Evolutionary conservation across 2,113 vertebrate species (phyloP).

Genomic region (Gymnarchus niloticus): DNA sequence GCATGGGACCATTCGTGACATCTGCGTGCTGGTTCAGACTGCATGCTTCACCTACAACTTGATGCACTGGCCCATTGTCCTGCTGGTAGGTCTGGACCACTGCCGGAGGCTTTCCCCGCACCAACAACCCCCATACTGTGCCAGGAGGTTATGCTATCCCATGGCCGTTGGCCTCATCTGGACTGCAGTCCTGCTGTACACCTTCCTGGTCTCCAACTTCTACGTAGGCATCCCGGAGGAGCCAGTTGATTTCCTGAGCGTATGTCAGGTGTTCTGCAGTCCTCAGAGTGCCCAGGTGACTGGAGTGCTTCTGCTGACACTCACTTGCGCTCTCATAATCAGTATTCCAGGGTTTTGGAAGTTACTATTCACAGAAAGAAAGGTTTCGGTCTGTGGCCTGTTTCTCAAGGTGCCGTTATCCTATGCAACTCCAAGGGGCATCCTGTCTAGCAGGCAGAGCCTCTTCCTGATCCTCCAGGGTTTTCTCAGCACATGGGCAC

Average conservation of each 20-base stretch:
- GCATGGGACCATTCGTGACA: slow-evolving; percentile 66
- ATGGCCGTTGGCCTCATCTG: slow-evolving; percentile 53
- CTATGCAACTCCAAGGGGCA: slow-evolving; percentile 38
- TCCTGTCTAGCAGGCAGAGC: slow-evolving; percentile 40
- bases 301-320: slow-evolving; percentile 45
- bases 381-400: not conserved
- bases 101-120: slow-evolving; percentile 47
- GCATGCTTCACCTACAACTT: slow-evolving; percentile 52
- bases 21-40: slow-evolving; percentile 73
- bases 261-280: slow-evolving; percentile 59
- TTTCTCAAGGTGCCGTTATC: slow-evolving; percentile 20
- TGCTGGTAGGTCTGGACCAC: slow-evolving; percentile 63
- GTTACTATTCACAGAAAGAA: not conserved
- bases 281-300: slow-evolving; percentile 59
- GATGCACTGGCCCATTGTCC: slow-evolving; percentile 63
- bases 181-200: slow-evolving; percentile 48
- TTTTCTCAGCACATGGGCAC: slow-evolving; percentile 72
- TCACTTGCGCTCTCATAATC: slow-evolving; percentile 40
- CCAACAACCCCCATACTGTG: slow-evolving; percentile 16
- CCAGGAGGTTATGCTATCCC: slow-evolving; percentile 43
- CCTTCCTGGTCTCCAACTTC: slow-evolving; percentile 50
- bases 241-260: slow-evolving; percentile 15
- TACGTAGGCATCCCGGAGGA: slow-evolving; percentile 39
- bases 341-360: slow-evolving; percentile 32
- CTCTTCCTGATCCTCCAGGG: slow-evolving; percentile 51